Percentiles rank a stretch among this genome's conserved stretches.
Conservation (phyloP, 2,113 vertebrate genomes). For the Columba livia region DNA sequence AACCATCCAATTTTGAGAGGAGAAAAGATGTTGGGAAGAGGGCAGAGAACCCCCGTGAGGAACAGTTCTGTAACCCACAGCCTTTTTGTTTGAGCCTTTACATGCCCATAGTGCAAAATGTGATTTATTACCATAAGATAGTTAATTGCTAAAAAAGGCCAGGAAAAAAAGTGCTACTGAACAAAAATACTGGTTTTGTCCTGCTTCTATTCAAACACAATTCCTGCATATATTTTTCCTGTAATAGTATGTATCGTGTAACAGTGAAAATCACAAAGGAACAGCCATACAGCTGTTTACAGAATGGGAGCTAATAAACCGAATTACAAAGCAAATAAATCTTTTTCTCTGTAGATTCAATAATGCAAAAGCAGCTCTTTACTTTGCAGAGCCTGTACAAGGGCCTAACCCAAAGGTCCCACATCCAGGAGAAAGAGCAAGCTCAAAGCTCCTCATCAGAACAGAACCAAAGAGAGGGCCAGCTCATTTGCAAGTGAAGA, state of each 20-base stretch:
- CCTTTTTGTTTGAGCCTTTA: neutral
- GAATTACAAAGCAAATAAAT: neutral
- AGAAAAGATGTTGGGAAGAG: neutral
- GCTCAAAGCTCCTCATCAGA: neutral
- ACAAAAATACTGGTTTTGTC: neutral
- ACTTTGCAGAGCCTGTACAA: neutral
- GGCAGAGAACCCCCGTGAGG: neutral
- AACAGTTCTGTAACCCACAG: neutral
- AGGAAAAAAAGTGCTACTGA: neutral
- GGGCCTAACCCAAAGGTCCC: neutral
- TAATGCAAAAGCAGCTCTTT: neutral
- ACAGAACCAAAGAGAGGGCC: neutral
- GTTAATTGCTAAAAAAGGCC: neutral
- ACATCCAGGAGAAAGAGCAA: neutral
- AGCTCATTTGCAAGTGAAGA: constrained; percentile 53
- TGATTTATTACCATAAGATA: neutral
- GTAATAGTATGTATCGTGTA: neutral
- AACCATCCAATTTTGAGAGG: neutral
- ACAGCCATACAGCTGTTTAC: neutral
- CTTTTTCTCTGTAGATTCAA: neutral
- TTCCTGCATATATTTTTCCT: neutral
- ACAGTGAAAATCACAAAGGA: neutral
- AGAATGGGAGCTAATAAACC: neutral
- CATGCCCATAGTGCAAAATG: neutral
- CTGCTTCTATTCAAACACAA: neutral